Evolutionary conservation across 2,113 vertebrate genomes (phyloP).

Genomic region (Synchiropus splendidus): DNA sequence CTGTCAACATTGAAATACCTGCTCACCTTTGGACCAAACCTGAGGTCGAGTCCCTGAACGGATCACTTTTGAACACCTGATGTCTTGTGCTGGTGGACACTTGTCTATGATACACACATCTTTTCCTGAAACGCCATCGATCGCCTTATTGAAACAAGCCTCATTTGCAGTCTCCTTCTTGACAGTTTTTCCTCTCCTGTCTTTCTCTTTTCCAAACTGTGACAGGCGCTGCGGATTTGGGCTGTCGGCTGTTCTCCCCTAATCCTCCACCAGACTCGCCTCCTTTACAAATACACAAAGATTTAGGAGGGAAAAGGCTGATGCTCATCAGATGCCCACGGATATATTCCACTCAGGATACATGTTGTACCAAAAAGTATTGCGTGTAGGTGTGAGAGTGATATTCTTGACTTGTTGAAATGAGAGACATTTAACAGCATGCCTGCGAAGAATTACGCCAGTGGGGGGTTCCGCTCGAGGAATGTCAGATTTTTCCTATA

Average conservation of each 20-base stretch:
- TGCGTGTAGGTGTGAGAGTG: too few relatives aligned
- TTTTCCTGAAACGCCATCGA: conserved; percentile 66
- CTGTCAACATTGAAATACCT: too few relatives aligned
- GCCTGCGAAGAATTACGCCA: too few relatives aligned
- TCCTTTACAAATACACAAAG: conserved; percentile 54
- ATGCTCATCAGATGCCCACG: conserved; percentile 48
- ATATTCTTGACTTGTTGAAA: too few relatives aligned
- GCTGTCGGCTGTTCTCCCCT: conserved; percentile 60
- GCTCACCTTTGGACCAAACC: too few relatives aligned
- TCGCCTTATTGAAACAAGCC: conserved; percentile 70
- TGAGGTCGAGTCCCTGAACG: not conserved
- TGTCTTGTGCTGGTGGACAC: conserved; percentile 51
- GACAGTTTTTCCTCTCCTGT: conserved; percentile 57
- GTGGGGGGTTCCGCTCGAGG: too few relatives aligned
- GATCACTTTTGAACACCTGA: conserved; percentile 24
- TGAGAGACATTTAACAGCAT: too few relatives aligned
- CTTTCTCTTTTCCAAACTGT: conserved; percentile 56
- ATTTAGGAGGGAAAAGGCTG: conserved; percentile 48
- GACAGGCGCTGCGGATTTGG: conserved; percentile 64
- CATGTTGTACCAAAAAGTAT: too few relatives aligned
- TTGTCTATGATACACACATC: conserved; percentile 64
- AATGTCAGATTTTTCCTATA: too few relatives aligned
- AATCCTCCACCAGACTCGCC: conserved; percentile 62
- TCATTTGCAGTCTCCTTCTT: conserved; percentile 74
- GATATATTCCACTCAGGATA: conserved; percentile 23